phyloP scores from a whole-genome alignment of 2,797 vertebrate species.

The Morus bassanus region DNA sequence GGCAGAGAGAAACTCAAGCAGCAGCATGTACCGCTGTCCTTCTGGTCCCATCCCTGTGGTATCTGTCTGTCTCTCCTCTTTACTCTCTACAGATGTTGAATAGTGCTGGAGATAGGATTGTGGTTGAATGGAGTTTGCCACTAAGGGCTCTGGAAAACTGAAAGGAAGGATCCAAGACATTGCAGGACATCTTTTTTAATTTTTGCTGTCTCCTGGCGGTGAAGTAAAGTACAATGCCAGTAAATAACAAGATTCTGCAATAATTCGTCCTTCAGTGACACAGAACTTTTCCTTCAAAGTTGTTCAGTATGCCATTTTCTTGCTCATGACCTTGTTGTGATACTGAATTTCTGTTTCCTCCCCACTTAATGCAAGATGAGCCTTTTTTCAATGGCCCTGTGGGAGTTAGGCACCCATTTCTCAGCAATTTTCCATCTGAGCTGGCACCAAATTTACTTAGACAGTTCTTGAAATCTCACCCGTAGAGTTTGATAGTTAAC shows the following conservation, averaged over 20 bases:
- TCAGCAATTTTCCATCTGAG: conserved; percentile 39
- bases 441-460: conserved; percentile 6
- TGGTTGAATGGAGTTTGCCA: background rate
- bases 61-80: background rate
- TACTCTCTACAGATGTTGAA: background rate
- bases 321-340: background rate
- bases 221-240: background rate
- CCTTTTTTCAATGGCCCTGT: background rate
- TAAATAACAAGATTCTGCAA: conserved; percentile 22
- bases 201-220: background rate
- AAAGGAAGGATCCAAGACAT: background rate
- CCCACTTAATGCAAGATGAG: background rate
- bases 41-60: background rate
- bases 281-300: background rate
- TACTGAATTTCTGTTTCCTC: conserved; percentile 16
- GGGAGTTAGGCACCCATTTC: conserved; percentile 45
- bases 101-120: background rate
- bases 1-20: background rate
- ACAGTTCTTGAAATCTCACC: conserved; percentile 20
- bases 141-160: background rate
- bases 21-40: fast-evolving
- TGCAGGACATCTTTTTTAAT: conserved; percentile 3
- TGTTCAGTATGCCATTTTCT: conserved; percentile 29
- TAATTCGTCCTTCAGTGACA: conserved; percentile 12
- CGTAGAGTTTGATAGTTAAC: background rate